These are phyloP conservation scores for Promerops cafer DNA, from an alignment of 2,113 vertebrate genomes.

Conservation along the genomic window DNA sequence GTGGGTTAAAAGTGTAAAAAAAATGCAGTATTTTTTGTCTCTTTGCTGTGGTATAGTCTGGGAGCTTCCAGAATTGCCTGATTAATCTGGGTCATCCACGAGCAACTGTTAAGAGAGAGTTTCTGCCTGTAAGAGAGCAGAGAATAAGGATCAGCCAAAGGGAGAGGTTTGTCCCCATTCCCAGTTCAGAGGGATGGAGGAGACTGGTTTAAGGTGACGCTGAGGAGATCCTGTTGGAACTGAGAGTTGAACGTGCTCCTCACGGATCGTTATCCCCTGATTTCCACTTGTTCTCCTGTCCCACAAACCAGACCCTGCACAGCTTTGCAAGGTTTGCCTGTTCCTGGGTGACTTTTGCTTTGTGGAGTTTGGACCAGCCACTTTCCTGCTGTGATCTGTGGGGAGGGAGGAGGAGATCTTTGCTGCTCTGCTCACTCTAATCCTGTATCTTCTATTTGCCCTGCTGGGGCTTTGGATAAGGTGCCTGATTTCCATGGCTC, in stretches of 20 bases:
- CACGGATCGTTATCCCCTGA: fast-evolving
- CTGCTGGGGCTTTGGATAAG: neutral
- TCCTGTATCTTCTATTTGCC: neutral
- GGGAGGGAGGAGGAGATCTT: neutral
- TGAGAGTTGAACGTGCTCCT: fast-evolving
- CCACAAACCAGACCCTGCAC: neutral
- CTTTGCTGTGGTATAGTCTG: neutral
- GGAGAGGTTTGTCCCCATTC: neutral
- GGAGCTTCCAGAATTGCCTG: neutral
- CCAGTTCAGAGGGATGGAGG: neutral
- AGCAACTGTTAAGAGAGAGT: neutral
- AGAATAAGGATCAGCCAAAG: neutral
- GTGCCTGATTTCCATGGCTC: neutral
- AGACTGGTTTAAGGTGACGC: neutral
- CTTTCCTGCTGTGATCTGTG: neutral
- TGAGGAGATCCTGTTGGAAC: neutral
- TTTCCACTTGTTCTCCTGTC: neutral
- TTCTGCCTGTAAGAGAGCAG: neutral
- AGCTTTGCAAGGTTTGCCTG: neutral
- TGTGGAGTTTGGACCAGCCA: neutral
- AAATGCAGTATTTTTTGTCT: neutral
- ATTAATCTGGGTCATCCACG: fast-evolving
- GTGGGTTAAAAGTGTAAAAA: neutral
- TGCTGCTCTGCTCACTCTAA: neutral
- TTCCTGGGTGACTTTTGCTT: neutral